Base-by-base conservation (phyloP, 2,888 invertebrate genomes). In the Iselma pallidipennis region DNA sequence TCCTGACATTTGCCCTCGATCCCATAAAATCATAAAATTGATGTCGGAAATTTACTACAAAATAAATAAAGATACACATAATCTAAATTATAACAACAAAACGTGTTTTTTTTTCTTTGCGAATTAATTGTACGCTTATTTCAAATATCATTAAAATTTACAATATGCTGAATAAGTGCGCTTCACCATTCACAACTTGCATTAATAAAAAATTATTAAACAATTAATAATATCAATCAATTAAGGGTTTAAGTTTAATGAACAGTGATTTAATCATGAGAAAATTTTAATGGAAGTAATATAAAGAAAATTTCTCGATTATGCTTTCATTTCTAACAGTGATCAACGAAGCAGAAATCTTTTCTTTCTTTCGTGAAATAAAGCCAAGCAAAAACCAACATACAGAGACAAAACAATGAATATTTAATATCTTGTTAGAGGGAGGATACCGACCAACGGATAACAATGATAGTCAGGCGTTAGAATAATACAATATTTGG, bases 401-500 rank as follows among this genome's bases (percentile, higher is more conserved):
- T 50, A 63, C 53, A 56, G 28, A 63, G 12, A 16, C 7, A 37
- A 6, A 62, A 45, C 55, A 54, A 65, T 65, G 65, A 65, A 65
- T 65, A 59, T 61, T 65, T 59, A 49, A 65, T 59, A 53, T 23
- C 56, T 28, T 59, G 55, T 45, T 37, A 37, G 56, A 59, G 58
- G 12, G 23, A 10, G 2, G 14, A n/a, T n/a, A n/a, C n/a, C n/a
- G n/a, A n/a, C n/a, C n/a, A n/a, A n/a, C n/a, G n/a, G n/a, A n/a
- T n/a, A n/a, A n/a, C n/a, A n/a, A n/a, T n/a, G n/a, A n/a, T n/a
- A n/a, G n/a, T n/a, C n/a, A n/a, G n/a, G n/a, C n/a, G n/a, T n/a
- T n/a, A n/a, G n/a, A n/a, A n/a, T n/a, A n/a, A n/a, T n/a, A n/a
- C n/a, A n/a, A n/a, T n/a, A n/a, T n/a, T n/a, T n/a, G n/a, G n/a